Conservation (phyloP, 2,797 vertebrate genomes). For the Peromyscus eremicus region DNA sequence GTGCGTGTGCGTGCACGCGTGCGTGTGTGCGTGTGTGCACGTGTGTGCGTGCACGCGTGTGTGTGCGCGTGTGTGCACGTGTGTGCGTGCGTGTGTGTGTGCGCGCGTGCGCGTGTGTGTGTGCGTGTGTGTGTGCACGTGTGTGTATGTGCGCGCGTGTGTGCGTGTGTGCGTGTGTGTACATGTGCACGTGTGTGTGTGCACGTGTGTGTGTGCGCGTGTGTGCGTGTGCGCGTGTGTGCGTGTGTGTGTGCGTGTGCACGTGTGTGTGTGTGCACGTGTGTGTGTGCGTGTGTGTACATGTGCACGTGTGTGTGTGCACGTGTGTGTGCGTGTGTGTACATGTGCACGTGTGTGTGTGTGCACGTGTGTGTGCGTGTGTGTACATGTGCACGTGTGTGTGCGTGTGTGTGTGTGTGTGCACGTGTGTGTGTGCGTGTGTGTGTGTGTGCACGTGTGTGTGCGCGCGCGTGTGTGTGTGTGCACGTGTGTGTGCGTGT, state of each 20-base stretch:
- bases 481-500: neutral
- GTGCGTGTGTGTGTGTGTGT: neutral
- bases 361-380: neutral
- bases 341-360: neutral
- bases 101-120: no score
- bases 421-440: neutral
- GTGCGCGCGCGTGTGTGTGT: neutral
- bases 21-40: neutral
- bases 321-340: neutral
- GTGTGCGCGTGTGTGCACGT: neutral
- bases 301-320: neutral
- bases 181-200: no score
- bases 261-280: neutral
- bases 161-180: neutral
- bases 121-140: neutral
- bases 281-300: no score
- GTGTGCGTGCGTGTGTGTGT: no score
- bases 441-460: neutral
- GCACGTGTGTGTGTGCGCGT: neutral
- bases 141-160: neutral
- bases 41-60: neutral
- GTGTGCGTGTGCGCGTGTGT: neutral
- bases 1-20: neutral
- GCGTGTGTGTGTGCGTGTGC: neutral
- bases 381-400: neutral